phyloP scores from a whole-genome alignment of 2,113 vertebrate genomes.

The Telmatochromis brichardi region DNA sequence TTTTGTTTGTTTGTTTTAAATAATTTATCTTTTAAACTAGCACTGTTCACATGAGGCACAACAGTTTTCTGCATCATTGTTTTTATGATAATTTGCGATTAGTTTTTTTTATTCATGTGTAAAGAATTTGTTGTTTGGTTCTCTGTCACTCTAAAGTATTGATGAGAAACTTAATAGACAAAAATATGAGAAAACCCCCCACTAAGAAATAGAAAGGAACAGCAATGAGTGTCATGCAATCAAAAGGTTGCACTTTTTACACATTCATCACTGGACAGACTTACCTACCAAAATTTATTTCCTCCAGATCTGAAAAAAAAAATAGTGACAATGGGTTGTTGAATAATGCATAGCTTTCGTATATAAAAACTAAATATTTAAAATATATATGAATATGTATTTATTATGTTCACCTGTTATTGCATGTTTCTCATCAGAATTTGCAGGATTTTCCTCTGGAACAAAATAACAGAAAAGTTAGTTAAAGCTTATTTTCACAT shows the following conservation, averaged over 20 bases:
- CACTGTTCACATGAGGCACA: not conserved
- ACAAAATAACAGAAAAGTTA: not conserved
- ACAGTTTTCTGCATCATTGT: not conserved
- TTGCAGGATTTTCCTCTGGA: slow-evolving; percentile 74
- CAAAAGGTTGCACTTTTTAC: not conserved
- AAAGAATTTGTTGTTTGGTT: not conserved
- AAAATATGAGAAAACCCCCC: accelerated
- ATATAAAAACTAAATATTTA: not conserved
- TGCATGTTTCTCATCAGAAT: slow-evolving; percentile 73
- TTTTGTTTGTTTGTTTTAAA: not conserved
- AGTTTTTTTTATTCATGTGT: not conserved
- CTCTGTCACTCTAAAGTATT: not conserved
- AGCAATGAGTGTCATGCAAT: not conserved
- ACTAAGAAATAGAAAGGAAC: not conserved
- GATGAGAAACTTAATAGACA: not conserved
- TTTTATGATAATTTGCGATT: not conserved
- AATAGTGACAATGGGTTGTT: not conserved
- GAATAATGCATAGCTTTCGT: not conserved
- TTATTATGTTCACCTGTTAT: slow-evolving; percentile 72
- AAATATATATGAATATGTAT: not conserved
- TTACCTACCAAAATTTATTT: slow-evolving; percentile 83
- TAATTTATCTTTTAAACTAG: not conserved
- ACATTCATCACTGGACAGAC: not conserved
- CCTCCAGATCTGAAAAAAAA: slow-evolving; percentile 77
- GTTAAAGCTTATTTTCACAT: not conserved